phyloP scores from a whole-genome alignment of 2,113 vertebrate species.

The Raphicerus campestris region DNA sequence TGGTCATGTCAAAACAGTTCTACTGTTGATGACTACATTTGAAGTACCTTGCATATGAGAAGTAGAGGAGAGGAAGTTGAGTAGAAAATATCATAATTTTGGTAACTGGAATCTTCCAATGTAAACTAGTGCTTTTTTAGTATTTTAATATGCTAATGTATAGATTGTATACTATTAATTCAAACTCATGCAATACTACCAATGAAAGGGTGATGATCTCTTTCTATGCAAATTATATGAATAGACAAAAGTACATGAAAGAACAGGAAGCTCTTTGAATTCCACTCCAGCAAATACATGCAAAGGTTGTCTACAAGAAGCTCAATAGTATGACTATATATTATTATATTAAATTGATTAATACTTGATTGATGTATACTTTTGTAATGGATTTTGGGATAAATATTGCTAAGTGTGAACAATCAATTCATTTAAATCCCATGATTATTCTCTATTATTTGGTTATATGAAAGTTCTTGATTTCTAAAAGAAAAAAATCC shows the following conservation, averaged over 20 bases:
- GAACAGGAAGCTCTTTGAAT: background rate
- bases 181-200: background rate
- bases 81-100: background rate
- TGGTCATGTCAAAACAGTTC: background rate
- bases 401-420: background rate
- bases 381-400: background rate
- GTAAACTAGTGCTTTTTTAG: background rate
- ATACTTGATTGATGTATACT: background rate
- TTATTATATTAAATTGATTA: background rate
- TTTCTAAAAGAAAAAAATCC: background rate
- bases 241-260: background rate
- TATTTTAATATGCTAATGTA: background rate
- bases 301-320: background rate
- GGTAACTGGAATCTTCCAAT: background rate
- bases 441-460: background rate
- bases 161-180: background rate
- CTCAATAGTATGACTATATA: background rate
- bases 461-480: background rate
- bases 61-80: background rate
- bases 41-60: background rate
- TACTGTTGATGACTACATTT: background rate
- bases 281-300: background rate
- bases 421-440: background rate
- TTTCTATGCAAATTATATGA: background rate
- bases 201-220: background rate